Base-by-base conservation (phyloP, 2,888 invertebrate species). In the Bellardia pandia region DNA sequence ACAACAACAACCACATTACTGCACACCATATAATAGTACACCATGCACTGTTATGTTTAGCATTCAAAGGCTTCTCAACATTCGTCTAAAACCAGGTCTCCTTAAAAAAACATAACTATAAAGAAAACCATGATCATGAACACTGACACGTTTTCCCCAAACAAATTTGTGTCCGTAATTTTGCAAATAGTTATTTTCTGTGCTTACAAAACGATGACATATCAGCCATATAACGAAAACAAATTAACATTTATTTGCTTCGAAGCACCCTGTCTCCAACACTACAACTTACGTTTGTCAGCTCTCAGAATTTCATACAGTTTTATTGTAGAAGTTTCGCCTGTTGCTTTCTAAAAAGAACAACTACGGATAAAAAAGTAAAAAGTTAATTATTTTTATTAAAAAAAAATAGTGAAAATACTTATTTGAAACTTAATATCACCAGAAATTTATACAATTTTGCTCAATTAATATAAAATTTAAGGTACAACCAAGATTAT, bases 291-390 rank as follows among this genome's bases (percentile, higher is more conserved):
- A 56, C 80, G 62, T 72, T 79, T 71, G n/a, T 4, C 11, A 14
- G 6, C 8, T 68, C 14, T 11, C 2, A 13, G 2, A 33, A 30
- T 68, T 64, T 23, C 8, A 13, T 16, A 16, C 45, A 82, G 74
- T 81, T 66, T 58, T 62, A 45, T 58, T 75, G 68, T 71, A 69
- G 45, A 77, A 77, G 45, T 76, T 71, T 80, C 40, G 85, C 80
- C 80, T 85, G 85, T 77, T 86, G 85, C 81, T 85, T 85, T 80
- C 62, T 11, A 42, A 66, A 30, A 71, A 62, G 16, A 30, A 56
- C 42, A 77, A 23, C 45, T 74, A 69, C 64, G 58, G 56, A 75
- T 64, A 66, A 85, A 42, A 62, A 56, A 37, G n/a, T 56, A 42
- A 56, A 64, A 74, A 51, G 13, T 58, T 69, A 14, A 40, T 42